Percentiles rank a stretch among this genome's conserved stretches.
Conservation (phyloP, 2,113 vertebrate species). For the Tetrao urogallus region DNA sequence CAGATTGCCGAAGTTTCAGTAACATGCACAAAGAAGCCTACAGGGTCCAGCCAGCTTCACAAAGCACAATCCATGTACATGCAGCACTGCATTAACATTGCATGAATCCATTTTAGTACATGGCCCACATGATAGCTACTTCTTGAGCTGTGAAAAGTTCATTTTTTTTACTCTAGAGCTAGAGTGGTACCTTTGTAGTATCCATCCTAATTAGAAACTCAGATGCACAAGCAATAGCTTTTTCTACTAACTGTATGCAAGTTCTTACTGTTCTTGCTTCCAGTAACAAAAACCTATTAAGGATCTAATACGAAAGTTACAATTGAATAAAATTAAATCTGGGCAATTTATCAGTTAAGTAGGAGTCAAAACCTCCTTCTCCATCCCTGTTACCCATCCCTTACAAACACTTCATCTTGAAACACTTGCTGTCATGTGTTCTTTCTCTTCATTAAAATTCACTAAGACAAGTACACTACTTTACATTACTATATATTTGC, state of each 20-base stretch:
- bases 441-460: background rate
- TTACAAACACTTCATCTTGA: background rate
- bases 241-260: background rate
- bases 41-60: background rate
- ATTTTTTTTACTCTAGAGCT: background rate
- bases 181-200: background rate
- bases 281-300: background rate
- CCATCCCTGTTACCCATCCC: background rate
- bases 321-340: background rate
- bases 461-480: background rate
- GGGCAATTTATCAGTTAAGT: background rate
- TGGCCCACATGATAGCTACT: background rate
- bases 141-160: background rate
- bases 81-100: background rate
- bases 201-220: background rate
- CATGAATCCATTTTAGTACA: background rate
- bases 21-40: background rate
- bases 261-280: background rate
- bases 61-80: background rate
- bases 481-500: background rate
- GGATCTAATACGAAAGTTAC: background rate
- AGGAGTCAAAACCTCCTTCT: background rate
- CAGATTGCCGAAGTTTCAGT: background rate
- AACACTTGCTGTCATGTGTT: background rate
- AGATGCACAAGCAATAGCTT: background rate